These are phyloP conservation scores for Leptopterna dolabrata DNA, from an alignment of 2,888 invertebrate species.

Conservation along the genomic window DNA sequence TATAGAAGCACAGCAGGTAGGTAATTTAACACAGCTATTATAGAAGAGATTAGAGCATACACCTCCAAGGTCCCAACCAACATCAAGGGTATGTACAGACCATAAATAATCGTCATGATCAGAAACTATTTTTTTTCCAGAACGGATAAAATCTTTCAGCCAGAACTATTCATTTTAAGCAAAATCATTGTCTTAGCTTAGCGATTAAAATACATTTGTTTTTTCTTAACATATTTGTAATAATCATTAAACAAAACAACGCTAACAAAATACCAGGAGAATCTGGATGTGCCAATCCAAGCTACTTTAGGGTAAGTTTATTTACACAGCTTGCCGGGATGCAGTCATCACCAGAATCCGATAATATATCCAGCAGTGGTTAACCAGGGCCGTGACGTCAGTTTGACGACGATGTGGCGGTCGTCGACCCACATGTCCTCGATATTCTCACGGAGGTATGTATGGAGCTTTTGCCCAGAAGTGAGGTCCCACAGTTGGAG, in stretches of 20 bases:
- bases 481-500: slow-evolving; percentile 36
- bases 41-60: background rate
- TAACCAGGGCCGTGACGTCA: slow-evolving; percentile 3
- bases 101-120: background rate
- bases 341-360: slow-evolving; percentile 31
- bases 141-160: slow-evolving; percentile 15
- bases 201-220: slow-evolving; percentile 10
- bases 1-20: too few species aligned
- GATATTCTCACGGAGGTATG: slow-evolving; percentile 25
- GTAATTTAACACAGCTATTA: background rate
- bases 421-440: slow-evolving; percentile 51
- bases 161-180: slow-evolving; percentile 18
- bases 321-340: slow-evolving; percentile 24
- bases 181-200: slow-evolving; percentile 29
- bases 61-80: background rate
- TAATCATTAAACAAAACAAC: slow-evolving; percentile 34
- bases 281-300: background rate
- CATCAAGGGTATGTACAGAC: background rate
- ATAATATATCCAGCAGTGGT: slow-evolving; percentile 5
- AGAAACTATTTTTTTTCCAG: background rate
- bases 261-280: slow-evolving; percentile 36
- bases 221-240: slow-evolving; percentile 5
- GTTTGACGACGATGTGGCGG: slow-evolving; percentile 36
- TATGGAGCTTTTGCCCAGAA: slow-evolving; percentile 1
- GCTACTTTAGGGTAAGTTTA: background rate